Percentiles rank a stretch among this genome's conserved stretches.
Conservation (phyloP, 1,140 invertebrate species). For the Caenorhabditis brenneri region DNA sequence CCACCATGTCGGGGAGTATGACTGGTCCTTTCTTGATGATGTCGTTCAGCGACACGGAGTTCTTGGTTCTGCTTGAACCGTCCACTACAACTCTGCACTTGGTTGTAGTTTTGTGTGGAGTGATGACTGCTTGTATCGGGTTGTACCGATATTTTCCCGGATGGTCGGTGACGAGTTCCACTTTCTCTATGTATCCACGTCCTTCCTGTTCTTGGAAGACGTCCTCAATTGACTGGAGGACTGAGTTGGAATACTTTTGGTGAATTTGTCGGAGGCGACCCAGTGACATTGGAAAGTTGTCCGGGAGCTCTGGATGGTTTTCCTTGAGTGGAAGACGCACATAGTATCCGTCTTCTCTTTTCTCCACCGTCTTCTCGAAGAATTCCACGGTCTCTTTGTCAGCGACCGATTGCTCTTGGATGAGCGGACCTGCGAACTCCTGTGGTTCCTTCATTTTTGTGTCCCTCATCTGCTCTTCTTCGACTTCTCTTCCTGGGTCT, state of each 20-base stretch:
- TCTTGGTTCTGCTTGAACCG: conserved; percentile 64
- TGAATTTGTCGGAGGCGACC: not conserved
- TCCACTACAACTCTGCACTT: conserved; percentile 71
- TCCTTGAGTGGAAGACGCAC: conserved; percentile 6
- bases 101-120: conserved; percentile 58
- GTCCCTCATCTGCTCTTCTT: not conserved
- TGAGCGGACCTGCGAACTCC: not conserved
- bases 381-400: not conserved
- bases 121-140: conserved; percentile 72
- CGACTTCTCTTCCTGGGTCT: not conserved
- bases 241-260: not conserved
- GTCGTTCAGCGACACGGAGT: conserved; percentile 69
- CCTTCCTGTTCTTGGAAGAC: conserved; percentile 48
- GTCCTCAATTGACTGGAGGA: conserved; percentile 19
- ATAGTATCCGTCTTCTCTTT: conserved; percentile 34
- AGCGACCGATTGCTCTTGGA: not conserved
- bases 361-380: conserved; percentile 16
- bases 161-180: not conserved
- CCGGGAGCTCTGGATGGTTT: not conserved
- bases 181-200: conserved; percentile 43
- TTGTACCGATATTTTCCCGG: conserved; percentile 58
- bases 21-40: conserved; percentile 50
- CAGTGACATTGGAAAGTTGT: conserved; percentile 34
- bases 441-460: not conserved
- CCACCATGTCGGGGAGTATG: conserved; percentile 46